phyloP scores from a whole-genome alignment of 2,113 vertebrate genomes.

The Elanoides forficatus region DNA sequence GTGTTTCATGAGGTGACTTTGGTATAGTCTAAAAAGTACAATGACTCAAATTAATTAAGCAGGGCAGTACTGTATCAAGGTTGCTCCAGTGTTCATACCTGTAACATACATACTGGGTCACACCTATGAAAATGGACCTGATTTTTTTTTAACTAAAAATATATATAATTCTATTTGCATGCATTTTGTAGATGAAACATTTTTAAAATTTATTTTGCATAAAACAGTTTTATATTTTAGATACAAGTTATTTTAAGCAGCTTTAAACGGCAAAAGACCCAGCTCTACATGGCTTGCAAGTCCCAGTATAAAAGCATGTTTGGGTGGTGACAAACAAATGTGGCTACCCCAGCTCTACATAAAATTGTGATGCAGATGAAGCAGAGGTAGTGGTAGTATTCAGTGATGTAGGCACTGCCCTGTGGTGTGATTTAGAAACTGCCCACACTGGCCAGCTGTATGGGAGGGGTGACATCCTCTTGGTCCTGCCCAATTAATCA shows the following conservation, averaged over 20 bases:
- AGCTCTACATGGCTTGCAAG: neutral
- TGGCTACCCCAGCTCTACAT: neutral
- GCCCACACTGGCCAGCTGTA: neutral
- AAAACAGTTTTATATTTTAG: neutral
- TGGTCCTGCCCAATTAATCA: conserved; percentile 4
- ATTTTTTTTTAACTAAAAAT: neutral
- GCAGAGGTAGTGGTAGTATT: neutral
- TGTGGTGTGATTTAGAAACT: neutral
- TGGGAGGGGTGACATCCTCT: neutral
- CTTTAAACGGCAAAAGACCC: neutral
- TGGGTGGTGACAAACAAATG: neutral
- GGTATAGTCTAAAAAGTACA: neutral
- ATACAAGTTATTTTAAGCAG: neutral
- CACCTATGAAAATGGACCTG: neutral
- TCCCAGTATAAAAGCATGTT: neutral
- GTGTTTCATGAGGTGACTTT: conserved; percentile 15
- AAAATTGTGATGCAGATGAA: neutral
- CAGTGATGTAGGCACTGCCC: neutral
- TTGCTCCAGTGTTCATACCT: neutral
- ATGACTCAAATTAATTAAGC: neutral
- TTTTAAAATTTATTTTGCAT: rapidly evolving
- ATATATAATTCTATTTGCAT: neutral
- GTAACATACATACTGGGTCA: neutral
- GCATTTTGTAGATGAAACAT: neutral
- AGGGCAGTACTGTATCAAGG: neutral